Conservation (phyloP, 2,113 vertebrate species). For the Ailurus styani region DNA sequence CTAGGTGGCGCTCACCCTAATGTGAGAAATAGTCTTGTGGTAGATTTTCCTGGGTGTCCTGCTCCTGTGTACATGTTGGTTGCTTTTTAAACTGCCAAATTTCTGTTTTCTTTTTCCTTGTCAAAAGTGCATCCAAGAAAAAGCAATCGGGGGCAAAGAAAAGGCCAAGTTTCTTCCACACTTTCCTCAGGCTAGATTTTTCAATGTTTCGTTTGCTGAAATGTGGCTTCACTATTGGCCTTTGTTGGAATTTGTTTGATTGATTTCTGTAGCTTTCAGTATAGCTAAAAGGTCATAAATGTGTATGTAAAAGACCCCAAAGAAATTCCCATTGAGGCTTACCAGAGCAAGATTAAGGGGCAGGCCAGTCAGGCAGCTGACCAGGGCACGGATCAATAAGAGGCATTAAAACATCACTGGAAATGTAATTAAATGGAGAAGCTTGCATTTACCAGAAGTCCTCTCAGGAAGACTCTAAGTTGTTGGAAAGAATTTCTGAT, state of each 20-base stretch:
- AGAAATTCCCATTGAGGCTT: neutral
- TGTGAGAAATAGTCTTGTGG: neutral
- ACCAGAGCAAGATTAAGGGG: neutral
- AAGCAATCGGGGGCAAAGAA: neutral
- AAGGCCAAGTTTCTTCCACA: neutral
- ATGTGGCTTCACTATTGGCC: neutral
- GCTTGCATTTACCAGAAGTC: neutral
- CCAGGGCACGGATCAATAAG: neutral
- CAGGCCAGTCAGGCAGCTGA: neutral
- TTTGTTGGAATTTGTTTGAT: constrained; percentile 6
- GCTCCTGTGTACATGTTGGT: neutral
- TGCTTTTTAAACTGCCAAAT: constrained; percentile 23
- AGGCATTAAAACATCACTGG: constrained; percentile 15
- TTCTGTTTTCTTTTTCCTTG: neutral
- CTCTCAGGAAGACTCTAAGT: neutral
- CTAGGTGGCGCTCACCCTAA: neutral
- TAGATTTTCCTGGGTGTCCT: neutral
- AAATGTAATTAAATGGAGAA: constrained; percentile 35
- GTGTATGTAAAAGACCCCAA: neutral
- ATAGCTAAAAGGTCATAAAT: neutral
- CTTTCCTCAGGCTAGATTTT: constrained; percentile 7
- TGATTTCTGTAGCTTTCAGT: constrained; percentile 37
- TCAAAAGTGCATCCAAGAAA: neutral
- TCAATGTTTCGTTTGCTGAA: constrained; percentile 28
- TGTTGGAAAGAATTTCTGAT: neutral